phyloP scores from a whole-genome alignment of 1,140 invertebrate genomes.

The Drosophila dunni region DNA sequence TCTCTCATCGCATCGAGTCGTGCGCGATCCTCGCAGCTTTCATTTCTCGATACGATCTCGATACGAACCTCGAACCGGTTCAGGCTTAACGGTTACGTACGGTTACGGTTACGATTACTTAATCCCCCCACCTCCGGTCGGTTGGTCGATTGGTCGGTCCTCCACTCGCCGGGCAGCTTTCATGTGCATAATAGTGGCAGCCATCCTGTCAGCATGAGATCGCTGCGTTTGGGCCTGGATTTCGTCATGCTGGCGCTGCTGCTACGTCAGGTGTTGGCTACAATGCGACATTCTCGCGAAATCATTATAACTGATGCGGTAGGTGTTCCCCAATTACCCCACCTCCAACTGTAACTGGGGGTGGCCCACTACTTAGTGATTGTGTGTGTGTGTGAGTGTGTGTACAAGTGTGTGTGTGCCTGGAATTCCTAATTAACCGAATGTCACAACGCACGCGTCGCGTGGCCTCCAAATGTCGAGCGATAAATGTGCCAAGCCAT shows the following conservation, averaged over 20 bases:
- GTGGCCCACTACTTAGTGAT: not conserved
- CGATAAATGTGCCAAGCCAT: slow-evolving; percentile 69
- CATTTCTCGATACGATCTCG: slow-evolving; percentile 37
- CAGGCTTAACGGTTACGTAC: slow-evolving; percentile 45
- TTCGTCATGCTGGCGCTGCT: slow-evolving; percentile 52
- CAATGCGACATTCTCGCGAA: slow-evolving; percentile 72
- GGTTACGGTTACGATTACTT: slow-evolving; percentile 61
- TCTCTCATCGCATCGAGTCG: not conserved
- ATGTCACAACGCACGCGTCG: slow-evolving; percentile 80
- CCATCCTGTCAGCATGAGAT: slow-evolving; percentile 70
- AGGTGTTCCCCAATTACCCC: slow-evolving; percentile 37
- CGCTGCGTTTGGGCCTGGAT: slow-evolving; percentile 53
- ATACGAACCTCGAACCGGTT: slow-evolving; percentile 46
- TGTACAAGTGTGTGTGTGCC: slow-evolving; percentile 10
- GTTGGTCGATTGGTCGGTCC: not conserved
- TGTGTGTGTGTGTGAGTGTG: slow-evolving; percentile 11
- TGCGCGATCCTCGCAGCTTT: slow-evolving; percentile 62
- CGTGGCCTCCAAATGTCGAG: slow-evolving; percentile 78
- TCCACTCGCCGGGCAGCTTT: slow-evolving; percentile 24
- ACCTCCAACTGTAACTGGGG: not conserved
- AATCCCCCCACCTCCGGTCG: slow-evolving; percentile 29
- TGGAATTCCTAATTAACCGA: slow-evolving; percentile 72
- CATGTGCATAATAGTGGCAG: slow-evolving; percentile 56
- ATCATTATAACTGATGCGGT: slow-evolving; percentile 84
- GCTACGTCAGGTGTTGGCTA: slow-evolving; percentile 62